phyloP scores from a whole-genome alignment of 2,113 vertebrate genomes.

The Coptodon bakossiorum region DNA sequence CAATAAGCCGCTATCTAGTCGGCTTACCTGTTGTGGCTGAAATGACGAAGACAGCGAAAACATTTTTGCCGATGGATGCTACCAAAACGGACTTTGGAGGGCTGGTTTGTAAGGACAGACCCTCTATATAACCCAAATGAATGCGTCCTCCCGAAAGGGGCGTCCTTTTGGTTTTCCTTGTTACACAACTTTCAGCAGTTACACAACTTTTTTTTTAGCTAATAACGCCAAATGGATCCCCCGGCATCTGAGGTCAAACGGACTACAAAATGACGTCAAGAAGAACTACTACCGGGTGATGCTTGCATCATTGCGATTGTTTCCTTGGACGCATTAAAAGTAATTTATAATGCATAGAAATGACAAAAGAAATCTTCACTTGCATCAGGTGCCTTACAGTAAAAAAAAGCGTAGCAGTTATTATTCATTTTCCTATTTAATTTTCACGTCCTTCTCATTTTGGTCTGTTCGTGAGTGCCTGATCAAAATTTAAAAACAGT shows the following conservation, averaged over 20 bases:
- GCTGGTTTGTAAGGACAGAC: background rate
- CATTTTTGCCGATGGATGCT: slow-evolving; percentile 33
- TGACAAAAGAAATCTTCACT: background rate
- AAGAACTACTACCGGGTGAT: background rate
- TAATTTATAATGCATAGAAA: background rate
- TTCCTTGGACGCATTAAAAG: accelerated
- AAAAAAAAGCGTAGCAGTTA: background rate
- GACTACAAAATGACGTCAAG: slow-evolving; percentile 55
- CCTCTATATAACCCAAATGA: background rate
- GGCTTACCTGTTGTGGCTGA: slow-evolving; percentile 68
- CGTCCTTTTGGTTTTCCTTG: slow-evolving; percentile 27
- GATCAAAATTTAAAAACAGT: background rate
- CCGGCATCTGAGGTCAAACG: slow-evolving; percentile 23
- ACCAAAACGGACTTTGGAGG: background rate
- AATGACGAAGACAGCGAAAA: slow-evolving; percentile 65
- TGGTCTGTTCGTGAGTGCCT: background rate
- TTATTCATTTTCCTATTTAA: background rate
- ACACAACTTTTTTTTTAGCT: slow-evolving; percentile 15
- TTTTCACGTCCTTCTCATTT: background rate
- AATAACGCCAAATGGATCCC: slow-evolving; percentile 44
- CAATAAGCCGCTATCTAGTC: background rate
- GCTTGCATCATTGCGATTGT: background rate
- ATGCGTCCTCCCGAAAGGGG: background rate
- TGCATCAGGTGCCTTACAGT: background rate
- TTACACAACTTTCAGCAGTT: slow-evolving; percentile 46